Conservation (phyloP, 2,113 vertebrate genomes). For the zebrafish (Danio rerio) region DNA sequence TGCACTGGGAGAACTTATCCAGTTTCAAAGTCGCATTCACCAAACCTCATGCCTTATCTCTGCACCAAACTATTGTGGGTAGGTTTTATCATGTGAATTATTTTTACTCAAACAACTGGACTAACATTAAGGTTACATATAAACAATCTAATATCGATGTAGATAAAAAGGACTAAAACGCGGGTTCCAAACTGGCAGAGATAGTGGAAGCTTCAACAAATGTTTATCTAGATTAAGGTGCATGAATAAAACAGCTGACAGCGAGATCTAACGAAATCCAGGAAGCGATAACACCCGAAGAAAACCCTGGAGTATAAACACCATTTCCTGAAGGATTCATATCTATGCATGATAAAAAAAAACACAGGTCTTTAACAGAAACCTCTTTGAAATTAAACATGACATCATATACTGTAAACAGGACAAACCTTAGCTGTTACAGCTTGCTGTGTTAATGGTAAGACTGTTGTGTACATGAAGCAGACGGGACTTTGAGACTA, state of each 20-base stretch:
- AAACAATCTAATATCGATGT: not conserved
- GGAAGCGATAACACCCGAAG: conserved; percentile 39
- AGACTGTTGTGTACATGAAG: not conserved
- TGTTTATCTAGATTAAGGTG: conserved; percentile 32
- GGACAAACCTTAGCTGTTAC: not conserved
- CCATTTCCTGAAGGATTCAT: conserved; percentile 10
- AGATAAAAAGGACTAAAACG: not conserved
- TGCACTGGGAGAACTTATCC: conserved; percentile 31
- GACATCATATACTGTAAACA: not conserved
- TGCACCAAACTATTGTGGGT: not conserved
- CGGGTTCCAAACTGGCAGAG: not conserved
- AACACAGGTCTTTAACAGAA: not conserved
- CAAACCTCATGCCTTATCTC: conserved; percentile 21
- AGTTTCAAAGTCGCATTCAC: conserved; percentile 41
- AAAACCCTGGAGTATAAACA: conserved; percentile 33
- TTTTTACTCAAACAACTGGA: conserved; percentile 5
- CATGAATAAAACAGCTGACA: not conserved
- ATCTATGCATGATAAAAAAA: not conserved
- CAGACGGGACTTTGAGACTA: not conserved
- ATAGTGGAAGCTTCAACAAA: not conserved
- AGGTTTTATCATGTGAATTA: not conserved
- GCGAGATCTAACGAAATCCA: conserved; percentile 25
- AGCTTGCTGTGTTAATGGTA: not conserved
- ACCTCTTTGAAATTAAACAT: conserved; percentile 5
- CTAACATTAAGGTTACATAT: conserved; percentile 4